Evolutionary conservation across 2,113 vertebrate genomes (phyloP).

Genomic region (Phaethornis superciliosus): DNA sequence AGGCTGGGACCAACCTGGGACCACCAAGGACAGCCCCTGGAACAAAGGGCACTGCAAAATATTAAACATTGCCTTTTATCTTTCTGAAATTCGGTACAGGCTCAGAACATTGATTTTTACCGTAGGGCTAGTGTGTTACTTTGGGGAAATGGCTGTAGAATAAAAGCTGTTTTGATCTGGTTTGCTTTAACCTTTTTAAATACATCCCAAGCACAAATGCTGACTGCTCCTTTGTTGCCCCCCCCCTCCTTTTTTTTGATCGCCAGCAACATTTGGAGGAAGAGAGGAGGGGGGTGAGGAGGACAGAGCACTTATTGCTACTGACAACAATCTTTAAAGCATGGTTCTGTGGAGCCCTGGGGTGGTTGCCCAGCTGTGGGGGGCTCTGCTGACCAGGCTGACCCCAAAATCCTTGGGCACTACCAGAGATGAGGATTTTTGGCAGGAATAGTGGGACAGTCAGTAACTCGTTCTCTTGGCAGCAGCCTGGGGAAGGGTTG

Average conservation of each 20-base stretch:
- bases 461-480: neutral
- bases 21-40: neutral
- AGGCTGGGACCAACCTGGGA: neutral
- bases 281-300: neutral
- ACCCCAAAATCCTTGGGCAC: neutral
- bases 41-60: neutral
- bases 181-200: conserved; percentile 61
- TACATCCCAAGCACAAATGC: conserved; percentile 4
- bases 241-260: neutral
- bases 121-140: conserved; percentile 48
- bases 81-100: conserved; percentile 46
- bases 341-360: no score
- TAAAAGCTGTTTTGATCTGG: conserved; percentile 64
- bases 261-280: neutral
- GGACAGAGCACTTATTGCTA: neutral
- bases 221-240: neutral
- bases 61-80: conserved; percentile 52
- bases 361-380: accelerated
- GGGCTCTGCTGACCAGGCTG: neutral
- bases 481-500: neutral
- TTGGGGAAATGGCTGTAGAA: conserved; percentile 41
- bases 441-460: neutral
- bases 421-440: neutral
- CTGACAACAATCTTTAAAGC: neutral
- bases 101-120: conserved; percentile 69